phyloP scores from a whole-genome alignment of 2,113 vertebrate species.

The Emydocephalus ijimae region DNA sequence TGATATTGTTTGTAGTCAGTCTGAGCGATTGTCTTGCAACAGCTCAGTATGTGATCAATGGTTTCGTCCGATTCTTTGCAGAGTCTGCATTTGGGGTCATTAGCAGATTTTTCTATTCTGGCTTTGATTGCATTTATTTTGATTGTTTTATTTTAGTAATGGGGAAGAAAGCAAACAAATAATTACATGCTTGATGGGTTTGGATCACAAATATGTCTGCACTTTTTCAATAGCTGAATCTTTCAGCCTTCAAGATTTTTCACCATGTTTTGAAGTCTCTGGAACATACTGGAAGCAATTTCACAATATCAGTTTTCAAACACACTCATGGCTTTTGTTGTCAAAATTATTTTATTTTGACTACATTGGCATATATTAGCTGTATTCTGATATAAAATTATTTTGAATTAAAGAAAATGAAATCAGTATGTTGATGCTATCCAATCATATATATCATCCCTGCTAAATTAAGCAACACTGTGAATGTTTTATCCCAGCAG shows the following conservation, averaged over 20 bases:
- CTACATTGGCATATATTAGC: slow-evolving; percentile 31
- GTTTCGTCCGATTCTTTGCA: too few relatives aligned
- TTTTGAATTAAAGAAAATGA: not conserved
- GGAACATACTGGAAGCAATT: slow-evolving; percentile 31
- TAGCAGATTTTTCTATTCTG: too few relatives aligned
- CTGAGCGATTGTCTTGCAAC: too few relatives aligned
- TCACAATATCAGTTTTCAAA: slow-evolving; percentile 2
- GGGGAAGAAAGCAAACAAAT: slow-evolving; percentile 38
- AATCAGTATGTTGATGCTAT: not conserved
- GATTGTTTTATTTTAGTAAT: slow-evolving; percentile 33
- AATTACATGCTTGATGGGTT: not conserved
- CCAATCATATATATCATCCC: not conserved
- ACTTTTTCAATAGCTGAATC: slow-evolving; percentile 26
- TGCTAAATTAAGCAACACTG: not conserved
- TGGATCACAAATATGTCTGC: slow-evolving; percentile 28
- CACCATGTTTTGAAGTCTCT: slow-evolving; percentile 17
- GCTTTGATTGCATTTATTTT: too few relatives aligned
- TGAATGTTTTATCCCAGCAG: not conserved
- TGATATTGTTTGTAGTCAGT: too few relatives aligned
- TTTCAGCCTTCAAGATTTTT: slow-evolving; percentile 22
- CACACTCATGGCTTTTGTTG: slow-evolving; percentile 26
- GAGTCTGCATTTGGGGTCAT: too few relatives aligned
- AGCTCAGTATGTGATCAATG: too few relatives aligned
- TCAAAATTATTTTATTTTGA: slow-evolving; percentile 38
- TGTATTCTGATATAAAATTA: not conserved